These are phyloP conservation scores for Chaetops frenatus DNA, from an alignment of 2,113 vertebrate species.

Conservation along the genomic window DNA sequence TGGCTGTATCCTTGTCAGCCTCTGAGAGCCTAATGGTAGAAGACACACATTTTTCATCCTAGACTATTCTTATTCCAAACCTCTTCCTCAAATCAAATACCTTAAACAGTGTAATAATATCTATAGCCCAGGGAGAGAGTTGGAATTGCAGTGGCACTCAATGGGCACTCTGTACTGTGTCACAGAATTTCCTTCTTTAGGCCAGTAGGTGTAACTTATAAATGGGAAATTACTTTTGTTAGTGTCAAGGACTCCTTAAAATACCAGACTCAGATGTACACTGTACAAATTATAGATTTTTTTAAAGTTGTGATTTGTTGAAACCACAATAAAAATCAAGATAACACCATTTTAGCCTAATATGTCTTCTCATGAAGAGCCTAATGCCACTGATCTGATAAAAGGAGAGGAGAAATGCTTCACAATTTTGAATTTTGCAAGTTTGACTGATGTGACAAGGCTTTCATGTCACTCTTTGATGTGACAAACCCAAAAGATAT, in stretches of 20 bases:
- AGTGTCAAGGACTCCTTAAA: background rate
- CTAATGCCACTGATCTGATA: background rate
- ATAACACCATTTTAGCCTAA: background rate
- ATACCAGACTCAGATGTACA: background rate
- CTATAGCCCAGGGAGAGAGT: background rate
- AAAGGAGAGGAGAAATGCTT: slow-evolving; percentile 31
- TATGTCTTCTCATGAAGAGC: background rate
- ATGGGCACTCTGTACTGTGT: background rate
- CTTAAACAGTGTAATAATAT: background rate
- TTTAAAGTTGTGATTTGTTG: background rate
- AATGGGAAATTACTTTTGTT: background rate
- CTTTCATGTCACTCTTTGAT: slow-evolving; percentile 1
- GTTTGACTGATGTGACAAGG: background rate
- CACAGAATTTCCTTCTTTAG: background rate
- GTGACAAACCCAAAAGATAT: background rate
- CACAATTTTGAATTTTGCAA: background rate
- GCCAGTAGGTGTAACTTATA: background rate
- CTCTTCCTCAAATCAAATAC: background rate
- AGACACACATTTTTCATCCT: background rate
- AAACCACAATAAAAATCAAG: background rate
- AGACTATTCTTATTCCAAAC: background rate
- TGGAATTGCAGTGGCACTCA: background rate
- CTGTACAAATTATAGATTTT: background rate
- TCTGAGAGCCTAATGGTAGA: background rate
- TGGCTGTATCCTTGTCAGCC: background rate